These are phyloP conservation scores for Drosophila atripex DNA, from an alignment of 2,888 invertebrate species.

Conservation along the genomic window DNA sequence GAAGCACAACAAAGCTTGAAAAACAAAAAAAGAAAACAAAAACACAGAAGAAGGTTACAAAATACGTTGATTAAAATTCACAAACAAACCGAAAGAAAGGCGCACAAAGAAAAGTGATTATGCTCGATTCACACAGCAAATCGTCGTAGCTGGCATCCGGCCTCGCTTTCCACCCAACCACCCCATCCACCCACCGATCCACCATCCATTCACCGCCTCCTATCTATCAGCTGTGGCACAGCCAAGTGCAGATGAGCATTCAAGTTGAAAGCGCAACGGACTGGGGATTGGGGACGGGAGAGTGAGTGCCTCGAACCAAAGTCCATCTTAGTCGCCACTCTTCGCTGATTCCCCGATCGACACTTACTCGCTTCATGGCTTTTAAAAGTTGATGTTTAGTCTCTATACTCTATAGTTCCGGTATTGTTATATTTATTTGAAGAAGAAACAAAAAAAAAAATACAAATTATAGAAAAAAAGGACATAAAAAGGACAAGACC, in stretches of 20 bases:
- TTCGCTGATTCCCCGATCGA: neutral
- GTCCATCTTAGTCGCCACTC: slow-evolving; percentile 18
- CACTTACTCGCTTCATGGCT: neutral
- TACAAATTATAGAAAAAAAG: too few species aligned
- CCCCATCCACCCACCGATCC: too few species aligned
- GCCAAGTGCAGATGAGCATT: slow-evolving; percentile 75
- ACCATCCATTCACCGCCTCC: neutral
- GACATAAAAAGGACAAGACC: too few species aligned
- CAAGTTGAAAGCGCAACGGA: slow-evolving; percentile 65
- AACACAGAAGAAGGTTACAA: slow-evolving; percentile 52
- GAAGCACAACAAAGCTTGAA: slow-evolving; percentile 46
- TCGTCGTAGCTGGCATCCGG: slow-evolving; percentile 7
- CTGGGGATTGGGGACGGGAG: slow-evolving; percentile 2
- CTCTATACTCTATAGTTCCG: too few species aligned
- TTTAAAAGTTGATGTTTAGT: neutral
- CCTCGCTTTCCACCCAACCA: neutral
- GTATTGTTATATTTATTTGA: too few species aligned
- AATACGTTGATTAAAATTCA: slow-evolving; percentile 62
- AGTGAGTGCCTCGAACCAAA: slow-evolving; percentile 3
- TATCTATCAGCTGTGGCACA: slow-evolving; percentile 40
- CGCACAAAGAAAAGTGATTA: slow-evolving; percentile 53
- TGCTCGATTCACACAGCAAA: slow-evolving; percentile 22
- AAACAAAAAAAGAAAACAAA: slow-evolving; percentile 4
- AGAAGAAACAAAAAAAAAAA: too few species aligned
- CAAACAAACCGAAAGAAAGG: slow-evolving; percentile 35